phyloP scores from a whole-genome alignment of 2,113 vertebrate species.

The Argyrosomus japonicus region DNA sequence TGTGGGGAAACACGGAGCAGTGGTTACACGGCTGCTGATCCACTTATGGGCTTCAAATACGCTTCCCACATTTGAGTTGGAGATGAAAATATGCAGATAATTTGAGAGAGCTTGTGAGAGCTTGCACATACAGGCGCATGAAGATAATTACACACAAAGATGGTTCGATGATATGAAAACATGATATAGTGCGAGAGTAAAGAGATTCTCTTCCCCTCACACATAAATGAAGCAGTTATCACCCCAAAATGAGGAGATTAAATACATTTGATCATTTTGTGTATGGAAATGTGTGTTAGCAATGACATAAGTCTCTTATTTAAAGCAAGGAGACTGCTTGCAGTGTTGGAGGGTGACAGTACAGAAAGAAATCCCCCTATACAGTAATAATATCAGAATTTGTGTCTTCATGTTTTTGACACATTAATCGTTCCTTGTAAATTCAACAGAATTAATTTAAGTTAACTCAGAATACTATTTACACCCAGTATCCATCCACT shows the following conservation, averaged over 20 bases:
- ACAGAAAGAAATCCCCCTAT: constrained; percentile 1
- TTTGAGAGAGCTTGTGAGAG: constrained; percentile 61
- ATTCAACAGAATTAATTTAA: background rate
- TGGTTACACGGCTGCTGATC: constrained; percentile 54
- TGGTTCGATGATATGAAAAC: constrained; percentile 40
- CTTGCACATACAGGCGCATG: constrained; percentile 36
- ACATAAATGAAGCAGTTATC: background rate
- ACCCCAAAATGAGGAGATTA: background rate
- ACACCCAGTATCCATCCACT: background rate
- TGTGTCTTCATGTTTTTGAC: background rate
- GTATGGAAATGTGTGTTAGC: constrained; percentile 6
- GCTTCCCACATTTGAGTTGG: constrained; percentile 50
- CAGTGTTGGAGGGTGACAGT: constrained; percentile 5
- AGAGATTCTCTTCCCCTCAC: background rate
- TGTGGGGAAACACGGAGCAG: constrained; percentile 49
- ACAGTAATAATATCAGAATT: background rate
- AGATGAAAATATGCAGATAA: constrained; percentile 71
- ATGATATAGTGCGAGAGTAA: constrained; percentile 19
- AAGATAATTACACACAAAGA: constrained; percentile 55
- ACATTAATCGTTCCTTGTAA: background rate
- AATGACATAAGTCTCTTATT: constrained; percentile 1
- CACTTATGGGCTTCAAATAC: constrained; percentile 67
- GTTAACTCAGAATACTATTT: background rate
- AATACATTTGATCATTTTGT: constrained; percentile 15
- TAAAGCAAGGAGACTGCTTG: background rate